Base-by-base conservation (phyloP, 1,140 invertebrate species). In the Metaphire vulgaris region DNA sequence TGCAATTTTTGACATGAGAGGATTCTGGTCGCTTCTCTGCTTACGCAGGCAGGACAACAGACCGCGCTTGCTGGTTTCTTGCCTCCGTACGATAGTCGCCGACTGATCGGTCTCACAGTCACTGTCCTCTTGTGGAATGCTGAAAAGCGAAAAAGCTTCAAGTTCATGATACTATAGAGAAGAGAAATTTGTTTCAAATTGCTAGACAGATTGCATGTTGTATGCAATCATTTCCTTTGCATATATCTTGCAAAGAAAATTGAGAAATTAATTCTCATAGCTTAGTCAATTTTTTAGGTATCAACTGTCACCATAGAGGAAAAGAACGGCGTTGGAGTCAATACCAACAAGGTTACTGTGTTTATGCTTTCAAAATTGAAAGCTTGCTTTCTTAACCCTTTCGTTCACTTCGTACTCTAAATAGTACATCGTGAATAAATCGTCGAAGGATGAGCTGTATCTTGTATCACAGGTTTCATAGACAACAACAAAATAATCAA, bases 1-100 rank as follows among this genome's bases (percentile, higher is more conserved):
- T 68, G 91, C 91, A 78, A 91, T 88, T 80, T 88, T 88, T 81
- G 86, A 85, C 81, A 87, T 84, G 68, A 87, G 79, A 30, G 86
- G 86, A 74, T 86, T 84, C 77, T 87, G 84, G 79, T 87, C 83
- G 77, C 85, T 86, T 64, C 83, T 81, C 74, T 86, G 85, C 79
- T 87, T 87, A 1, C 85, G 83, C n/a, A 87, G 83, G 79, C 86
- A 87, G 28, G 81, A 83, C 33, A 87, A 82, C 67, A 71, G 33
- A 2, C 30, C n/a, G 1, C 69, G 1, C 1, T 26, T 32, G n/a
- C 69, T 1, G 12, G 75, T 76, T 29, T n/a, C 33, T 33, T 26
- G 30, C 30, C 28, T 69, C 0, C 28, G 33, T 33, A 34, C 81
- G 41, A 41, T 28, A 69, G 83, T 82, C 33, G 82, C 80, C 68